Conservation (phyloP, 2,888 invertebrate genomes). For the Cataglyphis altisquamis region DNA sequence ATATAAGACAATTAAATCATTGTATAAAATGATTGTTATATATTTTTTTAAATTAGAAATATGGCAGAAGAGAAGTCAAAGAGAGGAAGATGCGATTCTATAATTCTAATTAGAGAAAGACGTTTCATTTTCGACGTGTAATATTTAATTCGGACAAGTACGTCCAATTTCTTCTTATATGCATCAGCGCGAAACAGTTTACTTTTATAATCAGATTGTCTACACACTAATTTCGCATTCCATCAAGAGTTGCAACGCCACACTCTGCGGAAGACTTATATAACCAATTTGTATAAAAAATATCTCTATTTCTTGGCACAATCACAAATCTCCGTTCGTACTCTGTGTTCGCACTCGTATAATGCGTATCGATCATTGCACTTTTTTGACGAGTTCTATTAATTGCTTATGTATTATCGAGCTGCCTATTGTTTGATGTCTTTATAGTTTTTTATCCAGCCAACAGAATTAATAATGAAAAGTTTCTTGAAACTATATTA, state of each 20-base stretch:
- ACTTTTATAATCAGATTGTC: slow-evolving; percentile 39
- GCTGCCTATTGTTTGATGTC: slow-evolving; percentile 10
- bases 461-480: background rate
- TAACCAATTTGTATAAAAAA: slow-evolving; percentile 75
- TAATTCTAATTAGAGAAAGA: slow-evolving; percentile 31
- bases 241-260: background rate
- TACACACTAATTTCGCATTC: slow-evolving; percentile 32
- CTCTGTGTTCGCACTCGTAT: slow-evolving; percentile 25
- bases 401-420: slow-evolving; percentile 24
- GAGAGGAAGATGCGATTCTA: slow-evolving; percentile 50
- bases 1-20: background rate
- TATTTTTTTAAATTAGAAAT: background rate
- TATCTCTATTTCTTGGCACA: slow-evolving; percentile 64
- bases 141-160: slow-evolving; percentile 19
- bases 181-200: slow-evolving; percentile 9
- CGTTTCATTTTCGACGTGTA: slow-evolving; percentile 35
- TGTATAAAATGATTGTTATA: background rate
- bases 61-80: slow-evolving; percentile 10
- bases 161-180: slow-evolving; percentile 12
- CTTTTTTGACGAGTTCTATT: slow-evolving; percentile 30
- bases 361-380: slow-evolving; percentile 50
- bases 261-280: slow-evolving; percentile 12
- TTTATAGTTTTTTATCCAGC: background rate
- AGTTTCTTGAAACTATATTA: background rate
- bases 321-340: slow-evolving; percentile 54